Evolutionary conservation across 2,797 vertebrate genomes (phyloP).

Genomic region (Rhinogobio ventralis): DNA sequence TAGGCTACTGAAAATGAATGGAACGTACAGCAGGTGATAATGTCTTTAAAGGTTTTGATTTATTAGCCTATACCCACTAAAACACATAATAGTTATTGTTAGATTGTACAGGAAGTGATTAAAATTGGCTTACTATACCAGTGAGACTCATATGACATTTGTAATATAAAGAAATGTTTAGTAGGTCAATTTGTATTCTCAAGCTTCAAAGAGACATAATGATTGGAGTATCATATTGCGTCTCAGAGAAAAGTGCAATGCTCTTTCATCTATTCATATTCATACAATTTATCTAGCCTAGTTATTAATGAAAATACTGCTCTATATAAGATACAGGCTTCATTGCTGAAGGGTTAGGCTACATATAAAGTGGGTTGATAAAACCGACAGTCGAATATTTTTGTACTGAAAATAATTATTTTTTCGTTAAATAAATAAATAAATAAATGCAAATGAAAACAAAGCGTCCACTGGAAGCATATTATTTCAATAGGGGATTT

Average conservation of each 20-base stretch:
- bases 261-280: neutral
- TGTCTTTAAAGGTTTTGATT: slow-evolving; percentile 2
- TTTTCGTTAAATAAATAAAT: slow-evolving; percentile 78
- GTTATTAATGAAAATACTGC: neutral
- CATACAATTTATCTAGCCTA: neutral
- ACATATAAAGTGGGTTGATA: neutral
- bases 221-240: neutral
- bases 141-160: neutral
- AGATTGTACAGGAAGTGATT: neutral
- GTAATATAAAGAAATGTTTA: neutral
- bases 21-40: neutral
- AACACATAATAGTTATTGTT: neutral
- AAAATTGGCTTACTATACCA: neutral
- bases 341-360: neutral
- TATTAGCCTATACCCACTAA: neutral
- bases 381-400: slow-evolving; percentile 74
- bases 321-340: neutral
- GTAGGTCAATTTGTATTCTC: neutral
- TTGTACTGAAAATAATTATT: slow-evolving; percentile 81
- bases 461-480: slow-evolving; percentile 28
- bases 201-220: neutral
- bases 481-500: neutral
- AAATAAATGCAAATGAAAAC: slow-evolving; percentile 69
- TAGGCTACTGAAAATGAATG: slow-evolving; percentile 31
- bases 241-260: neutral